Percentiles rank a stretch among this genome's conserved stretches.
phyloP scores from a whole-genome alignment of 2,888 invertebrate species.

The Biston betularia region DNA sequence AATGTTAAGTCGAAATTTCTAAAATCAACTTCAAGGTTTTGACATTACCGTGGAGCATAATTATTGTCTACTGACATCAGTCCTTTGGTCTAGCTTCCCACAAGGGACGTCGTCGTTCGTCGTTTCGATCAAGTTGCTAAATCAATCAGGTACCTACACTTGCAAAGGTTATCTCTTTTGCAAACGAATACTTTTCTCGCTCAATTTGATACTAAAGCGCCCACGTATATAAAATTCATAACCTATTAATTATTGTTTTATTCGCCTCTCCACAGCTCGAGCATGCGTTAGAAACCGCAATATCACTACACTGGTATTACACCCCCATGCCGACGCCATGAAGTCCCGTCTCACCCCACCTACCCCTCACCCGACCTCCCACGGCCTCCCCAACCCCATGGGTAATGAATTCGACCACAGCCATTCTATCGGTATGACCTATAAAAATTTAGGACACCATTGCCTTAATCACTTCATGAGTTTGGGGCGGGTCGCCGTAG shows the following conservation, averaged over 20 bases:
- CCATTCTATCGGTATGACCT: constrained; percentile 75
- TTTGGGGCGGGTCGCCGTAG: constrained; percentile 32
- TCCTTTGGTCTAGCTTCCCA: too few species aligned
- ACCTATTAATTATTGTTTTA: constrained; percentile 51
- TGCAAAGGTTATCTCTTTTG: background rate
- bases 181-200: background rate
- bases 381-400: constrained; percentile 67
- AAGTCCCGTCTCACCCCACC: constrained; percentile 64
- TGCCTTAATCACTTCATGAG: constrained; percentile 64
- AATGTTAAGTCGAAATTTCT: too few species aligned
- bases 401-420: constrained; percentile 79
- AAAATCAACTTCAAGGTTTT: too few species aligned
- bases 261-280: constrained; percentile 61
- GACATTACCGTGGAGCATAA: too few species aligned
- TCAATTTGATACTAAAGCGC: background rate
- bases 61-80: too few species aligned
- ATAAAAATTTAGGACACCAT: constrained; percentile 78
- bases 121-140: too few species aligned
- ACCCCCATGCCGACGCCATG: constrained; percentile 75
- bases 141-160: background rate
- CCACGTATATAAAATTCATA: constrained; percentile 18
- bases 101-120: too few species aligned
- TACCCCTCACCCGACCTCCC: constrained; percentile 51
- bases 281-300: constrained; percentile 78
- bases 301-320: constrained; percentile 82